phyloP scores from a whole-genome alignment of 2,888 invertebrate genomes.

The Cyaniris semiargus region DNA sequence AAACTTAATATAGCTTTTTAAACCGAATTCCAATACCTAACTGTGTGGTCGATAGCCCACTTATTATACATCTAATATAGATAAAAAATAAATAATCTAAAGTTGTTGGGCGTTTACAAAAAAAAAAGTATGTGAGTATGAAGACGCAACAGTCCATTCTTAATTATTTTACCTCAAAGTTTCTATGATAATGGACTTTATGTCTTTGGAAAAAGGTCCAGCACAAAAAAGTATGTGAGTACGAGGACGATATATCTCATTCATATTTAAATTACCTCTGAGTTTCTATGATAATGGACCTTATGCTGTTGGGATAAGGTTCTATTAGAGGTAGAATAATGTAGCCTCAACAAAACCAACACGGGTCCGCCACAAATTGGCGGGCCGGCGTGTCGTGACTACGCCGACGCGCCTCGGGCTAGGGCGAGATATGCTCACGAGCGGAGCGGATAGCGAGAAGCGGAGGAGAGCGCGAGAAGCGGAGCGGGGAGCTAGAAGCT shows the following conservation, averaged over 20 bases:
- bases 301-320: not conserved
- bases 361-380: slow-evolving; percentile 78
- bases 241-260: not conserved
- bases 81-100: slow-evolving; percentile 17
- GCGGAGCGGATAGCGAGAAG: slow-evolving; percentile 47
- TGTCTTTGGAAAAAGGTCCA: not conserved
- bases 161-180: not conserved
- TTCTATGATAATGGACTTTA: too few species aligned
- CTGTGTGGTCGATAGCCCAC: slow-evolving; percentile 26
- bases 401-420: slow-evolving; percentile 66
- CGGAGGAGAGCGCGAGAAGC: slow-evolving; percentile 42
- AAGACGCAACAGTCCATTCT: not conserved
- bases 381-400: slow-evolving; percentile 75
- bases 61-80: slow-evolving; percentile 26
- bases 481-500: slow-evolving; percentile 45
- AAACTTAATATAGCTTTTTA: not conserved
- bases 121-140: slow-evolving; percentile 1
- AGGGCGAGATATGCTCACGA: slow-evolving; percentile 49
- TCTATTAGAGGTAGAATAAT: slow-evolving; percentile 53
- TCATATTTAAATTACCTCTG: not conserved
- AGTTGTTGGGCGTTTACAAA: slow-evolving; percentile 17
- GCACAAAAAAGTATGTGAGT: not conserved
- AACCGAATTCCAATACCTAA: slow-evolving; percentile 35
- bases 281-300: not conserved
- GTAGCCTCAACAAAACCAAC: slow-evolving; percentile 79